These are phyloP conservation scores for Drosophila nasuta DNA, from an alignment of 1,140 invertebrate genomes.

Conservation along the genomic window DNA sequence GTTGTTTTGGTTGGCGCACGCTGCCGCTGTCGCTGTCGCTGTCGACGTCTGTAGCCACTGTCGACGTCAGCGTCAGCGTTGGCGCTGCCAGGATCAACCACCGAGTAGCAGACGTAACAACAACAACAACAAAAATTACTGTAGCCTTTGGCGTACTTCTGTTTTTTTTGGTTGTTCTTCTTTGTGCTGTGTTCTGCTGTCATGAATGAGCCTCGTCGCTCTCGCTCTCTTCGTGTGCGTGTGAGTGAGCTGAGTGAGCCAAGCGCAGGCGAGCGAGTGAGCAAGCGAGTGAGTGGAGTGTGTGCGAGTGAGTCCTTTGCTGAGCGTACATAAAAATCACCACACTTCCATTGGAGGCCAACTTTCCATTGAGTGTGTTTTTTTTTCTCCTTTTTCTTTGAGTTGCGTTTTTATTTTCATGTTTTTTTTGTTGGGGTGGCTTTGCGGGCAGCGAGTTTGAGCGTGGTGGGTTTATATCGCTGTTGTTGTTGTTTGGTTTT, in stretches of 20 bases:
- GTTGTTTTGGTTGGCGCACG: constrained; percentile 80
- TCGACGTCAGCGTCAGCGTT: neutral
- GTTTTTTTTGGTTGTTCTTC: neutral
- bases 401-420: constrained; percentile 17
- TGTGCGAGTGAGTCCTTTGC: constrained; percentile 23
- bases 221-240: constrained; percentile 20
- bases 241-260: constrained; percentile 19
- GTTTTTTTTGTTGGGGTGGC: constrained; percentile 30
- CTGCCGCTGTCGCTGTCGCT: constrained; percentile 30
- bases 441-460: constrained; percentile 27
- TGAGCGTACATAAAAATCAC: constrained; percentile 44
- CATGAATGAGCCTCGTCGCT: constrained; percentile 28
- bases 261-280: constrained; percentile 9
- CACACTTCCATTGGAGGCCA: constrained; percentile 46
- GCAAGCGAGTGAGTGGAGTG: constrained; percentile 19
- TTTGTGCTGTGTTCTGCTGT: constrained; percentile 1
- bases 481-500: too few species aligned
- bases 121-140: constrained; percentile 24
- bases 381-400: constrained; percentile 21
- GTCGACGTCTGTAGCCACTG: constrained; percentile 13
- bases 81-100: constrained; percentile 56
- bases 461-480: constrained; percentile 42
- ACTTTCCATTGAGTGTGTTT: constrained; percentile 45
- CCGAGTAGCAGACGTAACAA: constrained; percentile 30
- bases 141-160: constrained; percentile 25